Conservation (phyloP, 2,113 vertebrate genomes). For the Anoplopoma fimbria region DNA sequence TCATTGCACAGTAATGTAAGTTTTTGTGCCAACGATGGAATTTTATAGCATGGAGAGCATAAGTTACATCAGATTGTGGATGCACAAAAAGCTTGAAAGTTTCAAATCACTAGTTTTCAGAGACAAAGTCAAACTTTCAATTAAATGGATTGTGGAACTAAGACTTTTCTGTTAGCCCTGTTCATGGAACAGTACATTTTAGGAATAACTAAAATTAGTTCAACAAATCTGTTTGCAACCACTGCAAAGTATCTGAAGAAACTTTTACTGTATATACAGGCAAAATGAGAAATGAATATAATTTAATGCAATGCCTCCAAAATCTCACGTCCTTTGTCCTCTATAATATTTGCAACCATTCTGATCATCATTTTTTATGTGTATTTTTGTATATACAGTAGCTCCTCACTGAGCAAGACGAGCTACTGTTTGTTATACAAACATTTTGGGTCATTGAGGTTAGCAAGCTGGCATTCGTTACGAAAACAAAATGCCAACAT, state of each 20-base stretch:
- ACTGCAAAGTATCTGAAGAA: not conserved
- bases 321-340: not conserved
- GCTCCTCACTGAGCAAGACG: slow-evolving; percentile 22
- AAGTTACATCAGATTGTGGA: not conserved
- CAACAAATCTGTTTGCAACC: not conserved
- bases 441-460: slow-evolving; percentile 51
- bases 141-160: not conserved
- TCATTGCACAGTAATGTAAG: not conserved
- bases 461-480: slow-evolving; percentile 48
- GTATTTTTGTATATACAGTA: slow-evolving; percentile 36
- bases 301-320: not conserved
- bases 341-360: not conserved
- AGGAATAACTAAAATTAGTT: not conserved
- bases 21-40: not conserved
- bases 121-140: not conserved
- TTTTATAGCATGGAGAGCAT: not conserved
- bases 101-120: not conserved
- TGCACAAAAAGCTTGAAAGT: not conserved
- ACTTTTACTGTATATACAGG: not conserved
- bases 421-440: slow-evolving; percentile 40
- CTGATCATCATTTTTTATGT: no score
- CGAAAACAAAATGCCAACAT: slow-evolving; percentile 39
- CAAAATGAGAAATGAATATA: not conserved
- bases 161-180: not conserved
- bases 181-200: not conserved